Evolutionary conservation across 2,113 vertebrate species (phyloP), one percentile per base, ranked within the genome.

Genomic region (Regulus satrapa): DNA sequence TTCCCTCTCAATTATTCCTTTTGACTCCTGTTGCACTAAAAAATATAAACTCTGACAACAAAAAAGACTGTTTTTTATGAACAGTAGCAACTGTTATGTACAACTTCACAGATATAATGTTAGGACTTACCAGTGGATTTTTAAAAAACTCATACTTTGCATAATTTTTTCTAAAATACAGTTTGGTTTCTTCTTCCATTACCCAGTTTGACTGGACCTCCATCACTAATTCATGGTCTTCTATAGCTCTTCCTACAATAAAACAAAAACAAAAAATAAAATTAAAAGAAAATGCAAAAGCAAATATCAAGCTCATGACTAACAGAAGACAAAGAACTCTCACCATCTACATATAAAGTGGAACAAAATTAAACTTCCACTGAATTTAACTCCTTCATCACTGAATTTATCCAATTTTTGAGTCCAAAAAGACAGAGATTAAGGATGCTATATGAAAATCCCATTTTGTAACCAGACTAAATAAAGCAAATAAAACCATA

Each of bases 61-160:
- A 38, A 71, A 86, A 66, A 62, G 12, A 18, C 26, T 51, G 13
- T 38, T 74, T 48, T 40, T 34, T 43, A 62, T 31, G 34, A 85
- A 63, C 6, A 46, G 12, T 12, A 73, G 34, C 38, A n/a, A n/a
- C n/a, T n/a, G n/a, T n/a, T n/a, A n/a, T 48, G 21, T 6, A 81
- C 2, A 7, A 29, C 13, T 85, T 75, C 36, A 82, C 45, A 59
- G 38, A 64, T 29, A 58, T 0, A 63, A 55, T 2, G 2, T 25
- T 77, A 95, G 64, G 25, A 97, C 99, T 99, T 97, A 99, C 99
- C 98, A 99, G 93, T 48, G 99, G 99, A 92, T 98, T 99, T 98
- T 98, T 99, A 98, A 99, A 99, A 98, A 99, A 99, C 93, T 99
- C 99, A 93, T 99, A 99, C 97, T 99, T 99, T 89, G 99, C 99